phyloP scores from a whole-genome alignment of 1,140 invertebrate genomes.

The Prorops nasuta region DNA sequence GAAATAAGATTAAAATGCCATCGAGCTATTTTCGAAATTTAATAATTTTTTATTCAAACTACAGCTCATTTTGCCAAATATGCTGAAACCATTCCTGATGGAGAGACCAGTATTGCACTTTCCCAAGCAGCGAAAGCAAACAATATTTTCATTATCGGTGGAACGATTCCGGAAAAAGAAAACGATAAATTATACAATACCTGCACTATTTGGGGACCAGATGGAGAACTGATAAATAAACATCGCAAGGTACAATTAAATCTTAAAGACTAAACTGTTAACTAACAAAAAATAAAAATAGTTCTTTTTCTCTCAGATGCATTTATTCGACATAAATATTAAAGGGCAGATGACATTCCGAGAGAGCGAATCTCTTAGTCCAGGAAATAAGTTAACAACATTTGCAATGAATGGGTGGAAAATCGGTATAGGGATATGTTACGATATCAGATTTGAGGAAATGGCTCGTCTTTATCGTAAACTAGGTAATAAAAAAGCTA shows the following conservation, averaged over 20 bases:
- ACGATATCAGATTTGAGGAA: constrained; percentile 90
- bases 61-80: constrained; percentile 80
- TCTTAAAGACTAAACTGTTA: constrained; percentile 2
- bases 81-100: constrained; percentile 79
- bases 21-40: too few relatives aligned
- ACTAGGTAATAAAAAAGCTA: constrained; percentile 56
- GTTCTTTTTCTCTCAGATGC: constrained; percentile 62
- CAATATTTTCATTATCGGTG: constrained; percentile 81
- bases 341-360: constrained; percentile 90
- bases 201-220: constrained; percentile 81
- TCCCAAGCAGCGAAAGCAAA: constrained; percentile 76
- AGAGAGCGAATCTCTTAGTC: constrained; percentile 80
- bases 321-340: constrained; percentile 95
- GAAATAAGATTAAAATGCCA: too few relatives aligned
- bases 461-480: constrained; percentile 81
- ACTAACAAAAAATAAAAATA: constrained; percentile 2
- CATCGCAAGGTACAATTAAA: constrained; percentile 67
- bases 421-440: constrained; percentile 91
- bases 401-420: constrained; percentile 75
- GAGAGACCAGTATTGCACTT: constrained; percentile 70
- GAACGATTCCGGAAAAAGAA: constrained; percentile 82
- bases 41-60: constrained; percentile 14
- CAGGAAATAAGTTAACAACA: constrained; percentile 74
- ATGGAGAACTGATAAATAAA: constrained; percentile 73
- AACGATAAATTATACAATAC: constrained; percentile 82